Conservation (phyloP, 2,797 vertebrate species). For the Helostoma temminkii region DNA sequence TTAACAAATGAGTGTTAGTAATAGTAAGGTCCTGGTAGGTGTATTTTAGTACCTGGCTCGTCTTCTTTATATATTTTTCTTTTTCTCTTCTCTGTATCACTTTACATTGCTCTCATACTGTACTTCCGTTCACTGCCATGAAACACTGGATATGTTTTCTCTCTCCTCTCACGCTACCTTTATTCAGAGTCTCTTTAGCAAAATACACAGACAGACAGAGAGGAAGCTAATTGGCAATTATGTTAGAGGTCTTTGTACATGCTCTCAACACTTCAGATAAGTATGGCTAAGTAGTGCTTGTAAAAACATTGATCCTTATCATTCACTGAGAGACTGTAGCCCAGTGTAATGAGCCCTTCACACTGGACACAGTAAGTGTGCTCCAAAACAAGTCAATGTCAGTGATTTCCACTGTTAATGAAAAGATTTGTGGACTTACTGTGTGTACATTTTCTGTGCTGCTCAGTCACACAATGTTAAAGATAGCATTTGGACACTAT, state of each 20-base stretch:
- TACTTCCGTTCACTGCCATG: constrained; percentile 31
- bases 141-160: constrained; percentile 67
- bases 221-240: constrained; percentile 75
- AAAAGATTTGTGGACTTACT: not conserved
- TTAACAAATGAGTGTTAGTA: too few species aligned
- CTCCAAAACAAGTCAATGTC: constrained; percentile 26
- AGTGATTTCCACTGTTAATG: constrained; percentile 9
- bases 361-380: constrained; percentile 22
- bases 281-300: constrained; percentile 71
- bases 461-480: too few species aligned
- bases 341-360: constrained; percentile 52
- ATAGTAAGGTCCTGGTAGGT: too few species aligned
- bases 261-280: constrained; percentile 78
- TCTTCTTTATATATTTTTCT: not conserved
- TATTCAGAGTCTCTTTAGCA: constrained; percentile 40
- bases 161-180: constrained; percentile 70
- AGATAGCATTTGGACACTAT: too few species aligned
- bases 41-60: too few species aligned
- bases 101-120: constrained; percentile 24
- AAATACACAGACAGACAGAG: constrained; percentile 47
- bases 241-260: constrained; percentile 73
- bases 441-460: not conserved
- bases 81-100: constrained; percentile 1
- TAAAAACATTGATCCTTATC: constrained; percentile 81
- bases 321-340: constrained; percentile 58